Evolutionary conservation across 2,113 vertebrate species (phyloP), one percentile per base, ranked within the genome.

Genomic region (Calonectris borealis): DNA sequence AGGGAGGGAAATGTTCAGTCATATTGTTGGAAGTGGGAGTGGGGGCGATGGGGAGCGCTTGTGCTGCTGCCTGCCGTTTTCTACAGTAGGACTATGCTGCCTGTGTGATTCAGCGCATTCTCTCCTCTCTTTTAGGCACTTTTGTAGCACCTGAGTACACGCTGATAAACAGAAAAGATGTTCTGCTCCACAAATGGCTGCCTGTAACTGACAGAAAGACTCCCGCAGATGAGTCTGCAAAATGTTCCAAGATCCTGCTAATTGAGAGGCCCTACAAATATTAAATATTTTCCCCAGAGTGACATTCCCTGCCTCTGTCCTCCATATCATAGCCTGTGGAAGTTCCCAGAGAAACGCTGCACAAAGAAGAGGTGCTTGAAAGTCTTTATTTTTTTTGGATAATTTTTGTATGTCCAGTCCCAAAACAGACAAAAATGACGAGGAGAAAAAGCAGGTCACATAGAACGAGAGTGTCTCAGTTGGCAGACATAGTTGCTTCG

Each of bases 401-500:
- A 6, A 2, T 42, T 54, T 90, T 65, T 42, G 9, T 13, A 25
- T 46, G 11, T 75, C 44, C 13, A 5, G 13, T 80, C 15, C 29
- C 42, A 64, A 76, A 64, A 18, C 7, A 44, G 55, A 42, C 76
- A 54, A 55, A 76, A 44, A 49, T 6, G 4, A 32, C 21, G 64
- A 83, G 24, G 27, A 76, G 49, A 55, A 69, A 27, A 68, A n/a
- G 11, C 17, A 77, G 54, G 58, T 61, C 42, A 27, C 25, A 3
- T 6, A 20, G 46, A 54, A 72, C 0, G 1, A 38, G 60, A 71
- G 31, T 4, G 13, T 57, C 76, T 97, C 80, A 98, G 93, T 98
- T 97, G 93, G 95, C 78, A 31, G 97, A 34, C 1, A 99, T 98
- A 65, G 98, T 99, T 57, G 8, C 68, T 26, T 51, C 0, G 44